Percentiles rank a stretch among this genome's conserved stretches.
phyloP scores from a whole-genome alignment of 2,113 vertebrate genomes.

The Cottus gobio region DNA sequence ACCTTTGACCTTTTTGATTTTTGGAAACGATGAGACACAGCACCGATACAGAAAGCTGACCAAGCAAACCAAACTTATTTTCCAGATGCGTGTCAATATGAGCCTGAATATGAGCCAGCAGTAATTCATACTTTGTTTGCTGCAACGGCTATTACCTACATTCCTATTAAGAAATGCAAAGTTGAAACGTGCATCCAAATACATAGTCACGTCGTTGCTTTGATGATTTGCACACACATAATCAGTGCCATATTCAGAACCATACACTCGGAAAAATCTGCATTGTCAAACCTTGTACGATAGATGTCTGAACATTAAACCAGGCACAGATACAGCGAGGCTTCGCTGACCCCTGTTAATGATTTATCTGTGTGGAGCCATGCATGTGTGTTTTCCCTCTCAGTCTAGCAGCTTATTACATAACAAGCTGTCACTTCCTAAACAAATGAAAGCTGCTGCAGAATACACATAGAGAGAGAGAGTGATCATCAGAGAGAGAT shows the following conservation, averaged over 20 bases:
- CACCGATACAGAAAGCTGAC: not conserved
- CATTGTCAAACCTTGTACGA: not conserved
- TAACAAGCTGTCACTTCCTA: not conserved
- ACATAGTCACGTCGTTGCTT: not conserved
- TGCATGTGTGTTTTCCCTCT: not conserved
- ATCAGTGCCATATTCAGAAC: not conserved
- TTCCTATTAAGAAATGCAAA: not conserved
- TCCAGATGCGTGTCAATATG: not conserved
- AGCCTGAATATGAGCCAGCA: not conserved
- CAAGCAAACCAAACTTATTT: not conserved
- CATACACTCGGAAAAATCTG: not conserved
- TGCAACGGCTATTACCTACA: not conserved
- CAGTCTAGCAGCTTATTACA: not conserved
- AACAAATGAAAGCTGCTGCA: not conserved
- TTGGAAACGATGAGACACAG: not conserved
- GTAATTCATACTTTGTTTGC: not conserved
- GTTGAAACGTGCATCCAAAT: not conserved
- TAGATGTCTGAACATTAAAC: not conserved
- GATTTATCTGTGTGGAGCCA: conserved; percentile 7
- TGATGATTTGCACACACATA: not conserved
- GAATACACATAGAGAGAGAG: not conserved
- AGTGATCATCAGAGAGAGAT: too few species aligned
- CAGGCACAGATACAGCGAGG: not conserved
- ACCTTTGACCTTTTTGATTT: too few species aligned
- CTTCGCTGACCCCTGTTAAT: not conserved